These are phyloP conservation scores for Philhelius pedissequus DNA, from an alignment of 2,888 invertebrate genomes.

Conservation along the genomic window DNA sequence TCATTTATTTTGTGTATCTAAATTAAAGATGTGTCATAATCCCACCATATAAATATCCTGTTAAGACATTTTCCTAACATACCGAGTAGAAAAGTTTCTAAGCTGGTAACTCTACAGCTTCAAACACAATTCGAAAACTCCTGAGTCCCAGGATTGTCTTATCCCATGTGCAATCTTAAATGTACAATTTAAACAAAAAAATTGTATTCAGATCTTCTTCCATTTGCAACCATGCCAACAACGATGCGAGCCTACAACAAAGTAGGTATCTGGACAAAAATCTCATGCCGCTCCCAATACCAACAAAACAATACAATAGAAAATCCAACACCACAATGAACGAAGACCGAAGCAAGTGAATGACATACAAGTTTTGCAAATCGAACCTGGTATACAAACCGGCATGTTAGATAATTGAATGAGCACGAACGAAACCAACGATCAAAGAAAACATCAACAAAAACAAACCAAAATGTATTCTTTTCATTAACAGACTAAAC, in stretches of 20 bases:
- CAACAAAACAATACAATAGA: not conserved
- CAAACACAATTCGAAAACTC: conserved; percentile 16
- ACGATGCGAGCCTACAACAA: not conserved
- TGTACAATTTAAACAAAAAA: not conserved
- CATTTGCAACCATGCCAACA: not conserved
- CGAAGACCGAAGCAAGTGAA: conserved; percentile 14
- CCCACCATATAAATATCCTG: too few species aligned
- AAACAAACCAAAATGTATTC: conserved; percentile 7
- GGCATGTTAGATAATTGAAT: conserved; percentile 60
- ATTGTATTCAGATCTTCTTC: conserved; percentile 9
- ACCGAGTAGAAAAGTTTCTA: too few species aligned
- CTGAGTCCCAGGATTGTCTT: conserved; percentile 30
- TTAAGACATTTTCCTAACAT: too few species aligned
- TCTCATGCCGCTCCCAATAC: conserved; percentile 1
- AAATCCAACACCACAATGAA: not conserved
- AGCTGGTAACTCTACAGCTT: not conserved
- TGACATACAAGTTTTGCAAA: conserved; percentile 11
- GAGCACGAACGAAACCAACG: conserved; percentile 57
- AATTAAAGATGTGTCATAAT: too few species aligned
- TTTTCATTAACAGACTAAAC: conserved; percentile 29
- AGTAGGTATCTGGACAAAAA: not conserved
- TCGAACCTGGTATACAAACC: conserved; percentile 1
- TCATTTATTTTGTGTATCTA: too few species aligned
- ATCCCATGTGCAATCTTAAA: conserved; percentile 28
- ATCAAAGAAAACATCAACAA: conserved; percentile 46